These are phyloP conservation scores for Xyliphius kryptos DNA, from an alignment of 2,113 vertebrate genomes.

Conservation along the genomic window DNA sequence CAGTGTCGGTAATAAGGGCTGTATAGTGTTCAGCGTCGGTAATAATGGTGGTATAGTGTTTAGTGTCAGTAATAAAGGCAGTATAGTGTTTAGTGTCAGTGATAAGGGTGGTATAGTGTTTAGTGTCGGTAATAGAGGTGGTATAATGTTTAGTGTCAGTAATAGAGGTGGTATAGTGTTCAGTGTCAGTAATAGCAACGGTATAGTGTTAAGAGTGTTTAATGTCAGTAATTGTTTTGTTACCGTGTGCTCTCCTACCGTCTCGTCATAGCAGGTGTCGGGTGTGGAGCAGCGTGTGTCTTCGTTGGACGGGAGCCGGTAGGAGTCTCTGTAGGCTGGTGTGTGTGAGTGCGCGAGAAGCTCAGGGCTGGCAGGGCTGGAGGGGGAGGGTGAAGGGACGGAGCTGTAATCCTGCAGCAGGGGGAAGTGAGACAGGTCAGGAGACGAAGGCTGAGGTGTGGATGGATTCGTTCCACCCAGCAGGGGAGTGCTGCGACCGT, in stretches of 20 bases:
- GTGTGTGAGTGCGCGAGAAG: conserved; percentile 69
- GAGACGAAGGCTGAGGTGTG: conserved; percentile 84
- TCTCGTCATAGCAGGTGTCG: conserved; percentile 81
- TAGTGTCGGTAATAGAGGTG: no score
- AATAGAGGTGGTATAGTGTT: no score
- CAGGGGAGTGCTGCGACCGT: conserved; percentile 74
- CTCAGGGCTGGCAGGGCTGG: conserved; percentile 90
- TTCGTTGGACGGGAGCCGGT: conserved; percentile 81
- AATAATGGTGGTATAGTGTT: no score
- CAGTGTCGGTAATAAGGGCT: no score
- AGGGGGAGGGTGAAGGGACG: conserved; percentile 74
- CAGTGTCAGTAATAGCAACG: no score
- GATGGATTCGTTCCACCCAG: conserved; percentile 69
- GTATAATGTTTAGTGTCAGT: no score
- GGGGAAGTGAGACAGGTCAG: conserved; percentile 79
- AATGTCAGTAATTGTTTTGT: no score
- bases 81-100: no score
- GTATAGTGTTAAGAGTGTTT: no score
- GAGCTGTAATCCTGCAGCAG: conserved; percentile 78
- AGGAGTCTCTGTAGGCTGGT: conserved; percentile 81
- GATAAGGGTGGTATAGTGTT: no score
- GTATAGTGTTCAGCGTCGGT: no score
- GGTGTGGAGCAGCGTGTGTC: conserved; percentile 93
- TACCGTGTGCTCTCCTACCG: conserved; percentile 66
- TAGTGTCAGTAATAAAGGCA: no score